These are phyloP conservation scores for Steinernema feltiae DNA, from an alignment of 1,140 invertebrate species.

Conservation along the genomic window DNA sequence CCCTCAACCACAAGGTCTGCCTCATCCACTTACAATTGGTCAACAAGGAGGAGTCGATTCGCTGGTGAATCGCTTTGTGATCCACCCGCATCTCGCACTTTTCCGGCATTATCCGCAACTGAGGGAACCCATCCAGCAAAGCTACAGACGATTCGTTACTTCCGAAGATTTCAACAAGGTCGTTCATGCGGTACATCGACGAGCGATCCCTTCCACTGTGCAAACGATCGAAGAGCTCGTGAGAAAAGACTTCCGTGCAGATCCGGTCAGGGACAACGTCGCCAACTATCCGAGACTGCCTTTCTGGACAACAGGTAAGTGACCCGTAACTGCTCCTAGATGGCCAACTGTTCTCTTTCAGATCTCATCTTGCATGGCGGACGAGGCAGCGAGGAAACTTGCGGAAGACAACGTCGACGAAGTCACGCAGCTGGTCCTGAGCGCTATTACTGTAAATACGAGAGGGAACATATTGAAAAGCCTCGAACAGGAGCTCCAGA, in stretches of 20 bases:
- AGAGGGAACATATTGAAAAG: neutral
- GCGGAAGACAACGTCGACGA: neutral
- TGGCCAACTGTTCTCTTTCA: neutral
- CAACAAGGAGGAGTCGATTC: neutral
- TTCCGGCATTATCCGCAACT: slow-evolving; percentile 70
- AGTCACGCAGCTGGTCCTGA: neutral
- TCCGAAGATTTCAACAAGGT: slow-evolving; percentile 54
- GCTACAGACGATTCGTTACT: slow-evolving; percentile 86
- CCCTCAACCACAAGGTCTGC: slow-evolving; percentile 18
- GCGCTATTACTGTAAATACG: neutral
- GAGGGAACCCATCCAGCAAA: slow-evolving; percentile 81
- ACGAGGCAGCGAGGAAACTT: neutral
- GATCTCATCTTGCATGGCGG: neutral
- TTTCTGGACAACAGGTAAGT: slow-evolving; percentile 72
- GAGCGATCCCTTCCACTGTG: slow-evolving; percentile 68
- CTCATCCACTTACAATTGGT: no score
- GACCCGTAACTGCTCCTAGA: neutral
- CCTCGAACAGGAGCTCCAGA: neutral
- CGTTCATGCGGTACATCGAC: neutral
- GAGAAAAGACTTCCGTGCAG: slow-evolving; percentile 92
- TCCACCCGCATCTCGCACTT: slow-evolving; percentile 58
- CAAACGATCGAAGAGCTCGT: slow-evolving; percentile 89
- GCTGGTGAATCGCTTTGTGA: slow-evolving; percentile 73
- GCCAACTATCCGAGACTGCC: slow-evolving; percentile 80
- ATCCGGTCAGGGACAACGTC: slow-evolving; percentile 85